These are phyloP conservation scores for Drosophila navojoa DNA, from an alignment of 1,140 invertebrate genomes.

Conservation along the genomic window DNA sequence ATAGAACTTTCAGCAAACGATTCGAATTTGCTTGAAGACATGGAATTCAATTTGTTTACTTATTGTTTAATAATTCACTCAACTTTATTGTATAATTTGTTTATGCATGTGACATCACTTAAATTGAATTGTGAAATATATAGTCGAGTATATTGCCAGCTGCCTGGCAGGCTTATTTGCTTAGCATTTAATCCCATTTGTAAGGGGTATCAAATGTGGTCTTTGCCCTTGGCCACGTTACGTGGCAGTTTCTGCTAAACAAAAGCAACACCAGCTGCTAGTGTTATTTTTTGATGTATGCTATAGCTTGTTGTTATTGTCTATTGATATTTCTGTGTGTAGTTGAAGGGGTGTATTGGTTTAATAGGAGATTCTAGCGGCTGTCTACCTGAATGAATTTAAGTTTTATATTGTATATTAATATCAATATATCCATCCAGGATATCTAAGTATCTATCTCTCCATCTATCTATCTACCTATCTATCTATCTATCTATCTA, in stretches of 20 bases:
- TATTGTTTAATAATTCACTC: not conserved
- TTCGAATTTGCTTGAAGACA: not conserved
- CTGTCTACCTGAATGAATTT: too few relatives aligned
- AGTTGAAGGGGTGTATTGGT: too few relatives aligned
- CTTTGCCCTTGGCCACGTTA: constrained; percentile 4
- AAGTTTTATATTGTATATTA: too few relatives aligned
- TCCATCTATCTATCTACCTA: too few relatives aligned
- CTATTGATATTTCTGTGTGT: too few relatives aligned
- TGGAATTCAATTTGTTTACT: not conserved
- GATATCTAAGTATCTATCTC: too few relatives aligned
- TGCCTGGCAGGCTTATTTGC: not conserved
- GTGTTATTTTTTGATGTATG: constrained; percentile 50
- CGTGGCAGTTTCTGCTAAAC: constrained; percentile 12
- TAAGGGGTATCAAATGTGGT: constrained; percentile 10
- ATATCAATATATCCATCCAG: too few relatives aligned
- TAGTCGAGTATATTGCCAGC: not conserved
- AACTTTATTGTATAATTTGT: not conserved
- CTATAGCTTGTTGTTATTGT: constrained; percentile 16
- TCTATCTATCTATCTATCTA: too few relatives aligned
- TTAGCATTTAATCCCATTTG: not conserved
- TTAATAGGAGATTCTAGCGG: too few relatives aligned
- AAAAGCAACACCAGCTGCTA: constrained; percentile 22
- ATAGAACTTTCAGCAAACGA: not conserved
- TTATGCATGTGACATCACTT: not conserved
- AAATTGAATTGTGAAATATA: not conserved